Evolutionary conservation across 2,888 invertebrate species (phyloP).

Genomic region (Bugula neritina): DNA sequence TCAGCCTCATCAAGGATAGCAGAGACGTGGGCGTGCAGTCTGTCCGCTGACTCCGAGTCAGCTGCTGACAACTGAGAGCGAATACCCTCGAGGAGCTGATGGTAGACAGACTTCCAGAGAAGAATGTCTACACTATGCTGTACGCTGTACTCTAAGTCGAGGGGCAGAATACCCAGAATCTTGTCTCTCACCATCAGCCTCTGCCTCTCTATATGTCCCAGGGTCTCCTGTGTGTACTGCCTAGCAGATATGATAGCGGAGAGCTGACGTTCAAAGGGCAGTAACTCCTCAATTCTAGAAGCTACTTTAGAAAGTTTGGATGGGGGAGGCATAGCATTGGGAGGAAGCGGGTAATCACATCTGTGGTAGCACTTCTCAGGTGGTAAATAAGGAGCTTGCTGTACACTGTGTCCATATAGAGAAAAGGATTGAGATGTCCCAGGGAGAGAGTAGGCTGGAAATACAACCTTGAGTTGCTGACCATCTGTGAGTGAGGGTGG

Average conservation of each 20-base stretch:
- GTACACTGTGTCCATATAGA: too few species aligned
- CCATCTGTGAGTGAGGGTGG: background rate
- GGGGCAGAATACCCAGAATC: constrained; percentile 55
- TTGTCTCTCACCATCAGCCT: constrained; percentile 29
- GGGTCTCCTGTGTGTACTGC: background rate
- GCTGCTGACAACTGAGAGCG: constrained; percentile 65
- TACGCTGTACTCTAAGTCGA: constrained; percentile 79
- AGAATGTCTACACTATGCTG: constrained; percentile 80
- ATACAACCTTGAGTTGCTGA: too few species aligned
- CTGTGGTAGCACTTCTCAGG: too few species aligned
- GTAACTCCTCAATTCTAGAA: background rate
- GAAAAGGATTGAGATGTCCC: too few species aligned
- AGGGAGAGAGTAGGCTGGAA: too few species aligned
- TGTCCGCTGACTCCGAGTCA: constrained; percentile 59
- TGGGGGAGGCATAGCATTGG: too few species aligned
- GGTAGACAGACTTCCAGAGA: constrained; percentile 84
- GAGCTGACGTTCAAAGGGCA: background rate
- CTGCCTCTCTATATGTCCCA: background rate
- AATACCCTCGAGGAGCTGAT: constrained; percentile 73
- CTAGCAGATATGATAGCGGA: background rate
- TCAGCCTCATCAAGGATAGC: constrained; percentile 67
- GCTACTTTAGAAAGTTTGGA: background rate
- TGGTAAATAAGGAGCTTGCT: too few species aligned
- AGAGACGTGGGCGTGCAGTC: constrained; percentile 63
- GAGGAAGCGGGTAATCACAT: too few species aligned